Percentiles rank a stretch among this genome's conserved stretches.
Conservation (phyloP, 2,888 invertebrate species). For the Leptothorax acervorum region DNA sequence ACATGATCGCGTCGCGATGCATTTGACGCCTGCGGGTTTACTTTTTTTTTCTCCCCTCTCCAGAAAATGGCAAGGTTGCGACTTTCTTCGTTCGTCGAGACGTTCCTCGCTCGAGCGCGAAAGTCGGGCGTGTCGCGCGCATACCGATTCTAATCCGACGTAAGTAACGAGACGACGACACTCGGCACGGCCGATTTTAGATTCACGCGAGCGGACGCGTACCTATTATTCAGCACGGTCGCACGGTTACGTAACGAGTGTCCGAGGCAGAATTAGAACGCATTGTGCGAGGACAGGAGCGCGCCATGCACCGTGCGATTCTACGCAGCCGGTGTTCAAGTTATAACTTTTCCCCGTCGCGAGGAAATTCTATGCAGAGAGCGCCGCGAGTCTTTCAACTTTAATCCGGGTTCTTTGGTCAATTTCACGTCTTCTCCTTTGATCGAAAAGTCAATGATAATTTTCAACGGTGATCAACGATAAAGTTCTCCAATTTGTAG, state of each 20-base stretch:
- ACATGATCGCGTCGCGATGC: neutral
- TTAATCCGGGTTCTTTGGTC: neutral
- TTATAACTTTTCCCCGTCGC: slow-evolving; percentile 27
- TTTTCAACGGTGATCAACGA: neutral
- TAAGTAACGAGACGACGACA: slow-evolving; percentile 1
- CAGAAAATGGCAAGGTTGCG: slow-evolving; percentile 21
- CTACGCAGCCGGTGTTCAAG: slow-evolving; percentile 19
- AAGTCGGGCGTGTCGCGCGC: slow-evolving; percentile 2
- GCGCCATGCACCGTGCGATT: neutral
- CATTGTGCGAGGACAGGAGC: slow-evolving; percentile 25
- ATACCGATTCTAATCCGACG: slow-evolving; percentile 34
- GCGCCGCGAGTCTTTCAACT: neutral
- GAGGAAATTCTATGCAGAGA: neutral
- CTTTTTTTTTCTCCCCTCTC: neutral
- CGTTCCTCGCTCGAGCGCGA: neutral
- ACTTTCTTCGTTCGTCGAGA: slow-evolving; percentile 19
- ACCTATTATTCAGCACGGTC: slow-evolving; percentile 31
- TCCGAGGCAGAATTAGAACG: slow-evolving; percentile 53
- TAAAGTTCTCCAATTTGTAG: neutral
- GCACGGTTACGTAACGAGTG: slow-evolving; percentile 45
- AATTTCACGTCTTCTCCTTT: neutral
- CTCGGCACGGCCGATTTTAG: slow-evolving; percentile 50
- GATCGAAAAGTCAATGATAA: neutral
- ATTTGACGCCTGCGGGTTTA: neutral
- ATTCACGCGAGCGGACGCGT: slow-evolving; percentile 43